Evolutionary conservation across 2,113 vertebrate genomes (phyloP).

Genomic region (Melanerpes formicivorus): DNA sequence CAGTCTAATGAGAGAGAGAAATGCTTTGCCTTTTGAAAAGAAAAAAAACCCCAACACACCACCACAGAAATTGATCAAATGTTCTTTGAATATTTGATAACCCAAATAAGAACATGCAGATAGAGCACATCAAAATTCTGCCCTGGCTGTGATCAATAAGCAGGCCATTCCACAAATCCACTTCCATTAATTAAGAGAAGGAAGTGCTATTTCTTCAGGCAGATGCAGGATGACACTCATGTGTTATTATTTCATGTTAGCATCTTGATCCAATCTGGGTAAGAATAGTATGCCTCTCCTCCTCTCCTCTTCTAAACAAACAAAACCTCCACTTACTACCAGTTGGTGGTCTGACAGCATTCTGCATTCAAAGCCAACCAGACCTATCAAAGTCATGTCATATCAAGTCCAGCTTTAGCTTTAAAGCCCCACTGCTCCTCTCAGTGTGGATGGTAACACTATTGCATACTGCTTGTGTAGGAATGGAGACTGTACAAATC

Average conservation of each 20-base stretch:
- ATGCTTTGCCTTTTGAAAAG: constrained; percentile 50
- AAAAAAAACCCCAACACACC: neutral
- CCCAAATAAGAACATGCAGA: constrained; percentile 51
- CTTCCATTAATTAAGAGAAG: constrained; percentile 58
- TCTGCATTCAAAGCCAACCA: constrained; percentile 1
- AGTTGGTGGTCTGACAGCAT: neutral
- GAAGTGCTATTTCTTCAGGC: constrained; percentile 24
- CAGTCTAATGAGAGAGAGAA: constrained; percentile 43
- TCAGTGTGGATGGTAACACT: neutral
- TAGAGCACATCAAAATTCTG: constrained; percentile 69
- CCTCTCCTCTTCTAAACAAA: constrained; percentile 36
- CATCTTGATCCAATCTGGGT: constrained; percentile 2
- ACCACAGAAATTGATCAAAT: constrained; percentile 42
- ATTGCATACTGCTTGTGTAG: neutral
- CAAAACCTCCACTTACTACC: neutral
- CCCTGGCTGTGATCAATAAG: constrained; percentile 70
- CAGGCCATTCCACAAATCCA: constrained; percentile 48
- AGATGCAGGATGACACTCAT: constrained; percentile 31
- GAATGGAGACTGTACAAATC: neutral
- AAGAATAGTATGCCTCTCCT: constrained; percentile 16
- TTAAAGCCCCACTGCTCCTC: neutral
- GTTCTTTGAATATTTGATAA: constrained; percentile 68
- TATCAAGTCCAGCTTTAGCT: neutral
- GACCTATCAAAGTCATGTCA: neutral
- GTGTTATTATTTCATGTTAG: constrained; percentile 32